A percentile compares a stretch with the other conserved stretches of the same genome.
phyloP scores from a whole-genome alignment of 2,113 vertebrate species.

The Cranoglanis bouderius region DNA sequence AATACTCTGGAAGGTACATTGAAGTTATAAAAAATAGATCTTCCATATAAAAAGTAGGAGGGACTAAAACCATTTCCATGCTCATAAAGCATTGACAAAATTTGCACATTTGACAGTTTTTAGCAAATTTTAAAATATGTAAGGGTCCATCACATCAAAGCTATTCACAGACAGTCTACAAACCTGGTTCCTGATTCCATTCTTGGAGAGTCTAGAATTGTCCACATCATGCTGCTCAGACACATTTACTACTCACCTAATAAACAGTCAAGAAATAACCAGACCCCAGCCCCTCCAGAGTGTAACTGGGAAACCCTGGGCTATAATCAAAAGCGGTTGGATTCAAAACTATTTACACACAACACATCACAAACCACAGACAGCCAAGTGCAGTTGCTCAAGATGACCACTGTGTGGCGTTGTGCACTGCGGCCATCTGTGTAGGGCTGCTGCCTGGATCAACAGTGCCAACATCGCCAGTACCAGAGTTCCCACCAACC shows the following conservation, averaged over 20 bases:
- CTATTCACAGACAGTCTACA: slow-evolving; percentile 35
- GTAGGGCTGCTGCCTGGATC: slow-evolving; percentile 35
- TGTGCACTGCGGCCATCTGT: slow-evolving; percentile 33
- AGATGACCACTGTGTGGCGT: slow-evolving; percentile 52
- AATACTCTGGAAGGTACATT: slow-evolving; percentile 61
- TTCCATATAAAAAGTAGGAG: slow-evolving; percentile 42
- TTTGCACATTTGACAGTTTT: not conserved
- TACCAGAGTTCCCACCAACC: not conserved
- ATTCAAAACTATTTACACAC: slow-evolving; percentile 4
- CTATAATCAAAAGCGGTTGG: not conserved
- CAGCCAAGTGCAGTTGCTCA: slow-evolving; percentile 39
- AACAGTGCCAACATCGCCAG: slow-evolving; percentile 25
- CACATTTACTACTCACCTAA: not conserved
- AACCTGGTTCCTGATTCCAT: not conserved
- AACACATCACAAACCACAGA: slow-evolving; percentile 17
- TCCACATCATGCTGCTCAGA: not conserved
- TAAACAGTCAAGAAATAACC: not conserved
- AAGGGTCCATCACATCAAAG: not conserved
- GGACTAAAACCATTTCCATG: slow-evolving; percentile 28
- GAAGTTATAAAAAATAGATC: slow-evolving; percentile 50
- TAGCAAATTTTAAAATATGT: not conserved
- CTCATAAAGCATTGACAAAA: not conserved
- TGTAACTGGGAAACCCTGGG: not conserved
- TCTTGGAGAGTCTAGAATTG: not conserved
- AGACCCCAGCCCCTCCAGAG: not conserved